Percentiles rank a stretch among this genome's conserved stretches.
Conservation (phyloP, 2,113 vertebrate genomes). For the Sisor rabdophorus region DNA sequence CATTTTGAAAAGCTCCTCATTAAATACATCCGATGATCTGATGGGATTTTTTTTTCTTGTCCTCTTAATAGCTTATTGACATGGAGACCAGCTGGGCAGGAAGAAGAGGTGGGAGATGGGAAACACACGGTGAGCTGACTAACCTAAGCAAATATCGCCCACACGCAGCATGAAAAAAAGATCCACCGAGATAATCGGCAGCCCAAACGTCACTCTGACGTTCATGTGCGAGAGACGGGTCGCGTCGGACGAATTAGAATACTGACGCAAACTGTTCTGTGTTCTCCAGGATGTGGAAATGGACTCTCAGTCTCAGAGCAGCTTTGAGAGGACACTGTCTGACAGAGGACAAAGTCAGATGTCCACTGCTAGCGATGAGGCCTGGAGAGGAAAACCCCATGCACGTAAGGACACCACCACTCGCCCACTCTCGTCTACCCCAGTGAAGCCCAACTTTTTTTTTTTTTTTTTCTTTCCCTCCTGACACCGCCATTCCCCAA, state of each 20-base stretch:
- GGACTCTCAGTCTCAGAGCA: slow-evolving; percentile 91
- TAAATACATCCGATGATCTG: slow-evolving; percentile 28
- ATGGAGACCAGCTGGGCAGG: slow-evolving; percentile 87
- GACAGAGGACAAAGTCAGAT: slow-evolving; percentile 93
- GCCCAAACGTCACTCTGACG: slow-evolving; percentile 1
- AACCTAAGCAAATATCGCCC: slow-evolving; percentile 27
- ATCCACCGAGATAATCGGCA: slow-evolving; percentile 17
- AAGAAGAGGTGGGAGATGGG: slow-evolving; percentile 81
- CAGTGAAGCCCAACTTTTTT: background rate
- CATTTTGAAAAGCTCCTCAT: slow-evolving; percentile 19
- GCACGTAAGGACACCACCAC: slow-evolving; percentile 65
- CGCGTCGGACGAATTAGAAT: background rate
- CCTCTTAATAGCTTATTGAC: slow-evolving; percentile 80
- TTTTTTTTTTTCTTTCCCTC: background rate
- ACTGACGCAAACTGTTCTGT: background rate
- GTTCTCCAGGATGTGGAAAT: slow-evolving; percentile 81
- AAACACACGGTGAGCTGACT: slow-evolving; percentile 81
- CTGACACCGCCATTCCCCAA: no score
- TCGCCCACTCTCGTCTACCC: background rate
- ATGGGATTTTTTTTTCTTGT: slow-evolving; percentile 45
- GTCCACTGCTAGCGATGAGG: slow-evolving; percentile 90
- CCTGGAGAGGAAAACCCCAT: slow-evolving; percentile 84
- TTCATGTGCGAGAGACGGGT: slow-evolving; percentile 8
- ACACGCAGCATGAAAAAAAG: background rate
- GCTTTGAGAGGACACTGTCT: slow-evolving; percentile 87